Evolutionary conservation across 92 coral and sea anemone genomes (phyloP).

Genomic region (Parazoanthus darwini): DNA sequence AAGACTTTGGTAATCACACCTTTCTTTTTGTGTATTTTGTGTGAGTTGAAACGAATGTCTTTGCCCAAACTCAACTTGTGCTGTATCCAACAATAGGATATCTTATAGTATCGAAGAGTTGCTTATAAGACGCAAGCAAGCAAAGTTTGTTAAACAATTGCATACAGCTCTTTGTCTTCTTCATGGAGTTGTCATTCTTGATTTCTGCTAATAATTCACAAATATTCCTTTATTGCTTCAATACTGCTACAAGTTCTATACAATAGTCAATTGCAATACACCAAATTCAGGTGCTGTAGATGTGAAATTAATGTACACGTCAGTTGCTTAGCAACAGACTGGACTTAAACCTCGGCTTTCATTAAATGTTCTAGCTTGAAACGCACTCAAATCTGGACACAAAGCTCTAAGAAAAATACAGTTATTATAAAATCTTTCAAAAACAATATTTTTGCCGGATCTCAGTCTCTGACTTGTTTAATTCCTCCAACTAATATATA

Average conservation of each 20-base stretch:
- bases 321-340: not conserved
- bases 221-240: not conserved
- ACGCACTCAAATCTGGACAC: not conserved
- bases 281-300: not conserved
- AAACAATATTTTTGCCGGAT: too few relatives aligned
- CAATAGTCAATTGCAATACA: not conserved
- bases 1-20: not conserved
- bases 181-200: not conserved
- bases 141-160: not conserved
- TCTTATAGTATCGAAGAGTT: not conserved
- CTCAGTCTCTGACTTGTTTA: too few relatives aligned
- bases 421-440: not conserved
- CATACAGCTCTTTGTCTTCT: not conserved
- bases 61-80: not conserved
- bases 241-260: too few relatives aligned
- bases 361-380: not conserved
- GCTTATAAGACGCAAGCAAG: not conserved
- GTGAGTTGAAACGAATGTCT: not conserved
- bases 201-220: not conserved
- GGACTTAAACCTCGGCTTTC: too few relatives aligned
- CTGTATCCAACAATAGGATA: not conserved
- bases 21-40: not conserved
- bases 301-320: not conserved
- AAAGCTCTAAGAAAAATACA: too few relatives aligned
- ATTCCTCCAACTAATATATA: too few relatives aligned